Conservation (phyloP, 2,888 invertebrate species). For the Argyresthia albistria region DNA sequence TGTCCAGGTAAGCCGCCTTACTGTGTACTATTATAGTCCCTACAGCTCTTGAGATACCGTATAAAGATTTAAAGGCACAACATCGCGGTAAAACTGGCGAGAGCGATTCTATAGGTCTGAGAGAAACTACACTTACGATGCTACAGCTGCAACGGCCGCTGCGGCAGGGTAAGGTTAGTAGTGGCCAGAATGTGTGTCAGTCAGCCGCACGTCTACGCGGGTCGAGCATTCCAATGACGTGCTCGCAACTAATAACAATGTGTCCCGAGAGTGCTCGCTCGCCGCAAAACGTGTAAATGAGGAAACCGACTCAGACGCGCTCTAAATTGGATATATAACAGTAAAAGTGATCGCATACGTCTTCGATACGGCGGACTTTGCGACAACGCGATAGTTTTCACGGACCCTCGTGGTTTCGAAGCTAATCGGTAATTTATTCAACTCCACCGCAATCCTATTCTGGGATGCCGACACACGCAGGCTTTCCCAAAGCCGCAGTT, state of each 20-base stretch:
- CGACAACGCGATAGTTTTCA: slow-evolving; percentile 35
- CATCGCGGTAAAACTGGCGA: background rate
- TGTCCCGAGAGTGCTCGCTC: slow-evolving; percentile 30
- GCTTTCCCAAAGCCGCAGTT: background rate
- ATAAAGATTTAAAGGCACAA: background rate
- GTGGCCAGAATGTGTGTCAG: slow-evolving; percentile 46
- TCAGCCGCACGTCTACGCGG: slow-evolving; percentile 41
- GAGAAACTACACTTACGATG: background rate
- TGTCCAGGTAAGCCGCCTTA: slow-evolving; percentile 21
- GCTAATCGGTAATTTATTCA: slow-evolving; percentile 3
- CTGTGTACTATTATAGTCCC: no score
- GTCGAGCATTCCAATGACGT: slow-evolving; percentile 43
- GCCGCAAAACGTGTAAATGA: slow-evolving; percentile 68
- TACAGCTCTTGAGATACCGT: no score
- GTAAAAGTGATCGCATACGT: slow-evolving; percentile 69
- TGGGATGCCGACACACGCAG: background rate
- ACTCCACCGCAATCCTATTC: no score
- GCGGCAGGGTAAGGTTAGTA: slow-evolving; percentile 21
- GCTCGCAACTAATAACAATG: slow-evolving; percentile 54
- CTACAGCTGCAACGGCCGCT: no score
- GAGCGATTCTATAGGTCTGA: background rate
- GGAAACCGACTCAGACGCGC: slow-evolving; percentile 59
- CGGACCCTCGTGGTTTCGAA: slow-evolving; percentile 44
- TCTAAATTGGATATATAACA: slow-evolving; percentile 71
- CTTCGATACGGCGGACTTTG: slow-evolving; percentile 51